Evolutionary conservation across 1,140 invertebrate genomes (phyloP), one percentile per base, ranked within the genome.

Genomic region (Musca vetustissima): DNA sequence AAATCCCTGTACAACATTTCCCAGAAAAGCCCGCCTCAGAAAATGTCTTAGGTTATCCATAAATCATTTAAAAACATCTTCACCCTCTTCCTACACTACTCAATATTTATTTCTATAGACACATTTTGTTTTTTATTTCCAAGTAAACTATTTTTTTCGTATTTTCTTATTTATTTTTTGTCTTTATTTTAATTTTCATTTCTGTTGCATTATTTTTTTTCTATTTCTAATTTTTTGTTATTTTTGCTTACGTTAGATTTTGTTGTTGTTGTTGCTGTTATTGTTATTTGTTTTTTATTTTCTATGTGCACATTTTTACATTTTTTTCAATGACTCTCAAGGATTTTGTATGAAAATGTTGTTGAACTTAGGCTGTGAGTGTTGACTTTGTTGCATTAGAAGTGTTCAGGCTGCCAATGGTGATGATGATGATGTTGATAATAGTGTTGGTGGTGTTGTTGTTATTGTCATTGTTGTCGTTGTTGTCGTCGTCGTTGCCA

Each of bases 331-430:
- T 77, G 78, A 73, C 76, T 76, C 78, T 79, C 78, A 80, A 80
- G 78, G 78, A 80, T 80, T 79, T 79, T 67, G 72, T 74, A 74
- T 74, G 76, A 75, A 76, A 80, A 78, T 78, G 78, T 79, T 80
- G 78, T 80, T 80, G 78, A 79, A 79, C 78, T 67, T 50, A 68
- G 24, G 28, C 47, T 59, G 21, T 65, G 47, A 22, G 17, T 65
- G 48, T 65, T 65, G 57, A 61, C 67, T 69, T 69, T 69, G 67
- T 69, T 69, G 67, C 67, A 59, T 48, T 21, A 64, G 21, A 64
- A 50, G 48, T 53, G 49, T 28, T 43, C 36, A 8, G 49, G 19
- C 64, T 52, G 64, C 49, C 49, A 21, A 17, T 66, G 49, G 11
- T 64, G 36, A 13, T 13, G 36, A 9, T 13, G 36, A 61, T 61